phyloP scores from a whole-genome alignment of 2,888 invertebrate species.

The Conistra vaccinii region DNA sequence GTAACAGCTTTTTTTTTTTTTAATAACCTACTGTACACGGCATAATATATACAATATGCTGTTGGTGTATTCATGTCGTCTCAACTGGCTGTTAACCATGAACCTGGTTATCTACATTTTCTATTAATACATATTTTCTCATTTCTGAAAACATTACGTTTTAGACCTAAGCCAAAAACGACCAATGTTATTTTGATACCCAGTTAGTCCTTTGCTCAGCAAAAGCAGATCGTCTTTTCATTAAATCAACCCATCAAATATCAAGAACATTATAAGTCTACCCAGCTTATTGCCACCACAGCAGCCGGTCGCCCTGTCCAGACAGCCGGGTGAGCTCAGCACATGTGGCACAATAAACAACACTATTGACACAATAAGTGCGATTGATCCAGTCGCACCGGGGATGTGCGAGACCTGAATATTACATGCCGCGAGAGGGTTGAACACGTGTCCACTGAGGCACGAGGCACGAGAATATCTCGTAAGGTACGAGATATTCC shows the following conservation, averaged over 20 bases:
- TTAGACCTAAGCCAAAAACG: background rate
- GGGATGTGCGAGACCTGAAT: conserved; percentile 77
- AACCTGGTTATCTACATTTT: no score
- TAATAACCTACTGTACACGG: no score
- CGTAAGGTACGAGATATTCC: no score
- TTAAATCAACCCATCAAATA: background rate
- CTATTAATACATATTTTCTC: no score
- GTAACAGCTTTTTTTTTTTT: no score
- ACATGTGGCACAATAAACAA: conserved; percentile 72
- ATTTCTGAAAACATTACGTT: no score
- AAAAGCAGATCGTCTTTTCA: background rate
- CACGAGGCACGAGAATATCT: conserved; percentile 22
- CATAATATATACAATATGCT: no score
- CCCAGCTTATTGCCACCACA: background rate
- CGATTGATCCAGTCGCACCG: conserved; percentile 70
- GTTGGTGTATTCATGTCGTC: no score
- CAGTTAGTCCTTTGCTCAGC: background rate
- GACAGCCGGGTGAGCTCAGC: conserved; percentile 17
- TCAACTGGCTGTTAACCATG: no score
- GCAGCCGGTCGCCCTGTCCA: conserved; percentile 7
- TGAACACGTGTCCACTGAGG: conserved; percentile 44
- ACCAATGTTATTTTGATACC: background rate
- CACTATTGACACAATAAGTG: conserved; percentile 80
- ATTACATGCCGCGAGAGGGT: conserved; percentile 68
- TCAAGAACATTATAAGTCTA: background rate